Conservation (phyloP, 2,888 invertebrate species). For the Smittia sp. region DNA sequence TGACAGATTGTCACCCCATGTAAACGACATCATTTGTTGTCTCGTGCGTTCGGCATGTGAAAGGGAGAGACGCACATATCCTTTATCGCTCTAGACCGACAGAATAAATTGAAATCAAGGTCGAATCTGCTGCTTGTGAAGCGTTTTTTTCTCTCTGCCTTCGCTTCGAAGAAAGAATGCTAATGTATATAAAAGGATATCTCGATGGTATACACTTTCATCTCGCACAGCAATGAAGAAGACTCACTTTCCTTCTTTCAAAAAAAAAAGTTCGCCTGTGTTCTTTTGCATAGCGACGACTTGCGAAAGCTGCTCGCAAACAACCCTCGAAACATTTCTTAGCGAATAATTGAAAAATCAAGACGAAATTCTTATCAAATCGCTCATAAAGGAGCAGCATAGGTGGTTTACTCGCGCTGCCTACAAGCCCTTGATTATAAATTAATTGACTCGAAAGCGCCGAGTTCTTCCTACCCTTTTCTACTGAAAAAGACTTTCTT, state of each 20-base stretch:
- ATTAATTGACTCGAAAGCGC: conserved; percentile 30
- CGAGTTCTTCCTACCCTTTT: background rate
- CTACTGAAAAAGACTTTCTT: conserved; percentile 20
- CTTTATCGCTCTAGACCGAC: conserved; percentile 16
- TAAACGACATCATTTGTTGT: conserved; percentile 28
- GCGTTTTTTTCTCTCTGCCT: background rate
- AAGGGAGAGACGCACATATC: background rate
- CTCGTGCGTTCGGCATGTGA: background rate
- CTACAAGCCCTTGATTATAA: conserved; percentile 17
- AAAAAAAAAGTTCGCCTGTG: background rate
- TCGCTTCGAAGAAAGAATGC: background rate
- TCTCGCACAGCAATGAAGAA: too few species aligned
- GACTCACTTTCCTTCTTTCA: background rate
- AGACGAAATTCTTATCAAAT: too few species aligned
- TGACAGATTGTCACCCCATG: conserved; percentile 33
- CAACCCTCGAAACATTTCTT: background rate
- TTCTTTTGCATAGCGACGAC: background rate
- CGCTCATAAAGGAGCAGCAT: background rate
- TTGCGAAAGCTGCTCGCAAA: too few species aligned
- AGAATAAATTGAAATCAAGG: conserved; percentile 23
- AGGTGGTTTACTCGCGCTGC: background rate
- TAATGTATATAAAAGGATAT: background rate
- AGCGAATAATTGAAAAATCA: too few species aligned
- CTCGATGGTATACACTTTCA: too few species aligned
- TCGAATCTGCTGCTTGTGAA: conserved; percentile 4